These are phyloP conservation scores for Thalassophryne amazonica DNA, from an alignment of 2,797 vertebrate species.

Conservation along the genomic window DNA sequence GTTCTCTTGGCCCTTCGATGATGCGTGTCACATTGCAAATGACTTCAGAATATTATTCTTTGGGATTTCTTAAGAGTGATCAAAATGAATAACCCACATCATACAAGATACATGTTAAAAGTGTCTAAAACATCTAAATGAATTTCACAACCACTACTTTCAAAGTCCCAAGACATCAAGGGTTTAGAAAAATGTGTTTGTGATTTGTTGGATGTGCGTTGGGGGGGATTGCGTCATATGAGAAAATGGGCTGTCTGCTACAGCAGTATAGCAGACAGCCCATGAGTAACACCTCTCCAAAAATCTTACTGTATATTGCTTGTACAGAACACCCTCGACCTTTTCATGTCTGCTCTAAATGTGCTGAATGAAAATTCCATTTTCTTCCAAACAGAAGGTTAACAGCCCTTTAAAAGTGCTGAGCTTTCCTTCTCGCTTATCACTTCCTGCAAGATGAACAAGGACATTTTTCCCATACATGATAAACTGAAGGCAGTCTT, in stretches of 20 bases:
- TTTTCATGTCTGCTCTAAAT: constrained; percentile 2
- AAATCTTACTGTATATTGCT: background rate
- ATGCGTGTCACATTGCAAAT: too few relatives aligned
- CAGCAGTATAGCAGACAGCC: too few relatives aligned
- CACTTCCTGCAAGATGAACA: constrained; percentile 22
- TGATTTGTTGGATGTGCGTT: too few relatives aligned
- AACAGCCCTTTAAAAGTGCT: constrained; percentile 33
- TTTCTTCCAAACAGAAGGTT: constrained; percentile 11
- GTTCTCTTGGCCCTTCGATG: too few relatives aligned
- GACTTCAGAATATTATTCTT: too few relatives aligned
- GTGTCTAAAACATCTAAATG: too few relatives aligned
- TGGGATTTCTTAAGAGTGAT: too few relatives aligned
- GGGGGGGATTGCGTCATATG: background rate
- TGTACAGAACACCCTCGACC: background rate
- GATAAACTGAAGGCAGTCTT: constrained; percentile 12
- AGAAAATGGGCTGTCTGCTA: constrained; percentile 4
- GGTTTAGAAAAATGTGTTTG: too few relatives aligned
- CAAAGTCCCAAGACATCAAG: too few relatives aligned
- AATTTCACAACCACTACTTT: too few relatives aligned
- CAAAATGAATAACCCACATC: too few relatives aligned
- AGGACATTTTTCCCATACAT: background rate
- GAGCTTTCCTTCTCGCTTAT: constrained; percentile 28
- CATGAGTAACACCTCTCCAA: background rate
- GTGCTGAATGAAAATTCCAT: background rate
- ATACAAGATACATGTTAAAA: too few relatives aligned